Evolutionary conservation across 2,797 vertebrate species (phyloP), one percentile per base, ranked within the genome.

Genomic region (Typhlichthys subterraneus): DNA sequence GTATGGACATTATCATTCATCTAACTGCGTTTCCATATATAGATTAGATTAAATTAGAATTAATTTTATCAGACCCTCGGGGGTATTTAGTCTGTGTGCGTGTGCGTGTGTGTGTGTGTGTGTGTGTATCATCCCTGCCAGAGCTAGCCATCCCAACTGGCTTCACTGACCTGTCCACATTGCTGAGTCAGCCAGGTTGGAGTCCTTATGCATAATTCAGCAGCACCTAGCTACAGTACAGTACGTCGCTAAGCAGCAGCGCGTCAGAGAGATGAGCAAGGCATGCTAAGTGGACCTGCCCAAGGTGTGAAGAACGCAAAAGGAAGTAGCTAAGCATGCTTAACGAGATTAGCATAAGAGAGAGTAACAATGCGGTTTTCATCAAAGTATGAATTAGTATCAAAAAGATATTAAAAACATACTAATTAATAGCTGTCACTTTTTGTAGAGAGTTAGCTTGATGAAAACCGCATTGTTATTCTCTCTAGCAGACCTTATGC

Each of bases 121-220:
- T 51, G 61, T 63, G 62, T 49, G 63, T 74, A 54, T 12, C 6
- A 8, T 48, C 17, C 67, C 75, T 76, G 79, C 73, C 67, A 59
- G 53, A 73, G 70, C 55, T 12, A 15, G 65, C 85, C 67, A 69
- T 57, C 66, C 50, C 46, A 45, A 42, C 61, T 33, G 58, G 84
- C 74, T 85, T 70, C 57, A 42, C 75, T 81, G 86, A 85, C 85
- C 77, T 84, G 83, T 87, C 82, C 74, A 73, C 63, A 42, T 31
- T 65, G 89, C 89, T 88, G 87, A 90, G 69, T 88, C 79, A 84
- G 88, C 76, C 0, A 70, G 46, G 45, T 63, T 61, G 68, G 58
- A 54, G 60, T 62, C 61, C 54, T 64, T 53, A 69, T 88, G 81
- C 84, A 89, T 91, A 88, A 87, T 90, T 90, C 85, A 89, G 65